A percentile compares a stretch with the other conserved stretches of the same genome.
These are phyloP conservation scores for Plebejus anna DNA, from an alignment of 2,888 invertebrate species.

Conservation along the genomic window DNA sequence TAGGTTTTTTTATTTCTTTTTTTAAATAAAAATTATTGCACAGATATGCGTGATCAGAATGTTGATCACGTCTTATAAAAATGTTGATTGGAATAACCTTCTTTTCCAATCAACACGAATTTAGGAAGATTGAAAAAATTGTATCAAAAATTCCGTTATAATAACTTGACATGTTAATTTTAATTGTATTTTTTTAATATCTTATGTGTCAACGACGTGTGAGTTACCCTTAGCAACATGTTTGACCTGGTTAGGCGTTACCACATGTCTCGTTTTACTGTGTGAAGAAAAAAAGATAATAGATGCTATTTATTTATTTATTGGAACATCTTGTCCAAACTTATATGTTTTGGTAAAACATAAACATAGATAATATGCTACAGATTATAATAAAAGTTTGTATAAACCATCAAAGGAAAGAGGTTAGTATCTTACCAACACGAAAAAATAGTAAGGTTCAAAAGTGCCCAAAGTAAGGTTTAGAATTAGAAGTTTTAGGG, in stretches of 20 bases:
- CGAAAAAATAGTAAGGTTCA: too few relatives aligned
- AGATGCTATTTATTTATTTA: slow-evolving; percentile 20
- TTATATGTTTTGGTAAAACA: slow-evolving; percentile 13
- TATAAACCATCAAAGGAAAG: neutral
- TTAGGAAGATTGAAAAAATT: too few relatives aligned
- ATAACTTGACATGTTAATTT: too few relatives aligned
- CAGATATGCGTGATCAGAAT: neutral
- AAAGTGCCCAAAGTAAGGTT: too few relatives aligned
- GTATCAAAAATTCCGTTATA: too few relatives aligned
- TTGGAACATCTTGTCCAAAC: slow-evolving; percentile 38
- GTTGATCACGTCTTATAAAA: too few relatives aligned
- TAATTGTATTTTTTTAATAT: too few relatives aligned
- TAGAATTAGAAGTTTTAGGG: too few relatives aligned
- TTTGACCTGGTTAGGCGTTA: slow-evolving; percentile 58
- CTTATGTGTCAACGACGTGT: neutral
- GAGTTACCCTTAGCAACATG: slow-evolving; percentile 44
- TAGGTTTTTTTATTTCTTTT: neutral
- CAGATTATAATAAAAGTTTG: neutral
- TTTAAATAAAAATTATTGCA: neutral
- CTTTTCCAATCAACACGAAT: too few relatives aligned
- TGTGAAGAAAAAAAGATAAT: slow-evolving; percentile 51
- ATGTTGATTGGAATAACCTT: too few relatives aligned
- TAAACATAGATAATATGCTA: slow-evolving; percentile 29
- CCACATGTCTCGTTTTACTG: slow-evolving; percentile 64
- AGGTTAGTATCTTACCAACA: too few relatives aligned